Conservation (phyloP, 2,888 invertebrate species). For the Elmis aenea region DNA sequence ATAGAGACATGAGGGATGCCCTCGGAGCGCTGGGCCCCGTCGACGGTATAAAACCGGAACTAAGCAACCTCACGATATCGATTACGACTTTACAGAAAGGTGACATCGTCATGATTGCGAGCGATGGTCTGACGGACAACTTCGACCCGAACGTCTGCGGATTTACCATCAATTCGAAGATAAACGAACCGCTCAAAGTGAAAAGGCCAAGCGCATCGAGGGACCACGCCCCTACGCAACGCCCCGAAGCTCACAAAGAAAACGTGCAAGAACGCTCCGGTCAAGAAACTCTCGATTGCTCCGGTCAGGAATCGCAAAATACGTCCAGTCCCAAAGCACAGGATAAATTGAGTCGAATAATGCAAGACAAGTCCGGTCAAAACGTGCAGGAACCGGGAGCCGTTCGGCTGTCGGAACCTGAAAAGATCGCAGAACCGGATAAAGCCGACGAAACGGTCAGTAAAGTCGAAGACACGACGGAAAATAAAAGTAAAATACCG, state of each 20-base stretch:
- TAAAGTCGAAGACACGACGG: conserved; percentile 2
- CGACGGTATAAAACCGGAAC: conserved; percentile 77
- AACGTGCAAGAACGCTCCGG: too few species aligned
- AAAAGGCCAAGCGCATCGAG: conserved; percentile 27
- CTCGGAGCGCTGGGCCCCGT: conserved; percentile 84
- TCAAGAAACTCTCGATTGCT: neutral
- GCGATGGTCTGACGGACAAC: conserved; percentile 88
- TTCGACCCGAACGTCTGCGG: conserved; percentile 89
- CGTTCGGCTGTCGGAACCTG: neutral
- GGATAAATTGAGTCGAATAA: neutral
- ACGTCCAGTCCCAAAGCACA: conserved; percentile 1
- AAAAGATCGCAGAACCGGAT: neutral
- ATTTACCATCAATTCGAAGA: conserved; percentile 58
- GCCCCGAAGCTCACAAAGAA: conserved; percentile 5
- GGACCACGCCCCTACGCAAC: conserved; percentile 2
- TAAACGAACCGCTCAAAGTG: conserved; percentile 43
- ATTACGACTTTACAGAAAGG: conserved; percentile 74
- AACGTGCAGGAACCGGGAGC: neutral
- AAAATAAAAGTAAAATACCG: conserved; percentile 8
- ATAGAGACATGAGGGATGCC: conserved; percentile 85
- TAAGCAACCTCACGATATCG: conserved; percentile 80
- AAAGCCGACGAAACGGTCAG: neutral
- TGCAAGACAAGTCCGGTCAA: neutral
- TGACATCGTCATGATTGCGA: conserved; percentile 81
- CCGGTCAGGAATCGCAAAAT: conserved; percentile 4